A percentile compares a stretch with the other conserved stretches of the same genome.
Evolutionary conservation across 2,113 vertebrate species (phyloP).

Genomic region (Macaca mulatta): DNA sequence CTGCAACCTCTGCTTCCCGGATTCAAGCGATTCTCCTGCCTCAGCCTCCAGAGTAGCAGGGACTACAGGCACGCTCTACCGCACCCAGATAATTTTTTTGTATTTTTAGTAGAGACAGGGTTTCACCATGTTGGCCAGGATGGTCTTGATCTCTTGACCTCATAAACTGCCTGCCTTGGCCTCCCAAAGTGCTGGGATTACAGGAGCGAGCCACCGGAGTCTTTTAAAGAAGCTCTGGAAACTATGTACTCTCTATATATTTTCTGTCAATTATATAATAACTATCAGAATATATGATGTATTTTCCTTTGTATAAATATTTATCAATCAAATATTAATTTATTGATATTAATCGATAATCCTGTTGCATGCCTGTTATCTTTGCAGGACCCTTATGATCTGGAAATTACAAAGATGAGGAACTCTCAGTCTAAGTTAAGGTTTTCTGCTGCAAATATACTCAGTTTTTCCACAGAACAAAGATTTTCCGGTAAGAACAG

Average conservation of each 20-base stretch:
- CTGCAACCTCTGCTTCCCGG: too few species aligned
- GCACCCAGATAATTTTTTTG: too few species aligned
- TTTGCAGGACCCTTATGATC: not conserved
- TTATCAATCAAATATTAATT: not conserved
- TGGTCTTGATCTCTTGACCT: too few species aligned
- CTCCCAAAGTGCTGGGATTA: too few species aligned
- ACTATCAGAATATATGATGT: not conserved
- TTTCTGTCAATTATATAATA: not conserved
- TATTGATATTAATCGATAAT: not conserved
- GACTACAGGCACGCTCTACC: too few species aligned
- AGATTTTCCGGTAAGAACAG: not conserved
- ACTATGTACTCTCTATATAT: not conserved
- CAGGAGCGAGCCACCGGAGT: too few species aligned
- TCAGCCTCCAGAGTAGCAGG: too few species aligned
- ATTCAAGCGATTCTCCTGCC: too few species aligned
- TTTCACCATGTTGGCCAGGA: too few species aligned
- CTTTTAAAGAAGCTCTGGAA: not conserved
- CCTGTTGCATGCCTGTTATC: not conserved
- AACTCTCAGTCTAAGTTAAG: not conserved
- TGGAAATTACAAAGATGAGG: not conserved
- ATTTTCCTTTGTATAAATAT: not conserved
- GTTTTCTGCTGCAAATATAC: not conserved
- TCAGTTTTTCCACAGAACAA: not conserved
- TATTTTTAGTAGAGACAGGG: too few species aligned
- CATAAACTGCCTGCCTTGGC: fast-evolving